Conservation (phyloP, 2,888 invertebrate genomes). For the Platycheirus albimanus region DNA sequence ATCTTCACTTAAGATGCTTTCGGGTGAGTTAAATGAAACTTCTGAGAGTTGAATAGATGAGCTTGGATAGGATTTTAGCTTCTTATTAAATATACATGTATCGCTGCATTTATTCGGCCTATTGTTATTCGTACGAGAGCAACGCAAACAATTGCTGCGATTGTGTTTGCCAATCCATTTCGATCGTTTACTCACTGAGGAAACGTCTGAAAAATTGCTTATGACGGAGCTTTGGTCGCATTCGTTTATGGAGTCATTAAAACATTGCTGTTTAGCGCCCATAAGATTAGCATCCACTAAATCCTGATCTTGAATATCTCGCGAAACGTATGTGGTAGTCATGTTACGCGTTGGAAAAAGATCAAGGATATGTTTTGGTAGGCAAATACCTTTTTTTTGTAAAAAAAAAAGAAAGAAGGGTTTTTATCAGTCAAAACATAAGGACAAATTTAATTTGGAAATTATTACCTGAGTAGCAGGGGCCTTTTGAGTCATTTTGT, state of each 20-base stretch:
- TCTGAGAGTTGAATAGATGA: conserved; percentile 79
- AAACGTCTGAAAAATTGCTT: conserved; percentile 83
- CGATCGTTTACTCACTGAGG: conserved; percentile 81
- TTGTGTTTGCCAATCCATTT: conserved; percentile 81
- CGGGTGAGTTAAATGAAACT: conserved; percentile 82
- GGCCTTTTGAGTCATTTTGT: conserved; percentile 81
- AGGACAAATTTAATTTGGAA: neutral
- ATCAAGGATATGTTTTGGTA: conserved; percentile 82
- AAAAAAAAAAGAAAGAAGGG: too few species aligned
- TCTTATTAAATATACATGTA: conserved; percentile 72
- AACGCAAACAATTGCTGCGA: conserved; percentile 80
- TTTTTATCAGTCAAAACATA: neutral
- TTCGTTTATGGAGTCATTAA: conserved; percentile 80
- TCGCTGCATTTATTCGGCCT: conserved; percentile 77
- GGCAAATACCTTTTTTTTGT: conserved; percentile 81
- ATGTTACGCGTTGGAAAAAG: conserved; percentile 80
- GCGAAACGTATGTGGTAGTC: conserved; percentile 81
- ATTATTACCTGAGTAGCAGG: conserved; percentile 81
- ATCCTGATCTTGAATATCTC: conserved; percentile 81
- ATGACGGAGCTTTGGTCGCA: conserved; percentile 82
- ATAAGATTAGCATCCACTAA: conserved; percentile 79
- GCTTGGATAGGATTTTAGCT: conserved; percentile 75
- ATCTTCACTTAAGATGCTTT: conserved; percentile 82
- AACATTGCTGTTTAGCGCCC: conserved; percentile 79
- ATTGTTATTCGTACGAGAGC: conserved; percentile 80